Evolutionary conservation across 2,113 vertebrate genomes (phyloP), one percentile per base, ranked within the genome.

Genomic region (Laterallus jamaicensis): DNA sequence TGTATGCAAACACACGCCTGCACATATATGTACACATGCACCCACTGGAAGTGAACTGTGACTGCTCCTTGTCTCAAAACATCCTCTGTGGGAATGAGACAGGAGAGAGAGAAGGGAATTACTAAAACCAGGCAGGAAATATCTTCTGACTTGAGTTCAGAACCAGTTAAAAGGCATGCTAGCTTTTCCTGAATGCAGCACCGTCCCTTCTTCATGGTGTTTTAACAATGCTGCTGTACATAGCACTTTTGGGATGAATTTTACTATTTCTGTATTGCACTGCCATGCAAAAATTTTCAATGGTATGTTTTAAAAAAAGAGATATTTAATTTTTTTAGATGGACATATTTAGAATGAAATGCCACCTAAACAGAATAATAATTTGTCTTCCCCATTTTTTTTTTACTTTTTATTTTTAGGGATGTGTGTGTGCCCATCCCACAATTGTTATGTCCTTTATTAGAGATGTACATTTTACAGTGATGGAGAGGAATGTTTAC

Each of bases 191-290:
- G 90, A n/a, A 55, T 86, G 32, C 37, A 69, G 92, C 94, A 79
- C 70, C 12, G 3, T 78, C 90, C 86, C 86, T 93, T 68, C 92
- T 29, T 15, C 13, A 13, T 28, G 64, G 77, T 92, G 37, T 78
- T 96, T 94, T 67, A 91, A 86, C 92, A 71, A 94, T 95, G 97
- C 97, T 97, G 97, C 96, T 97, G 97, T 92, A 86, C 97, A 96
- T 95, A 98, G 98, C 98, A 98, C 94, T 97, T 98, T 97, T 96
- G 58, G 95, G 92, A 95, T 95, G 87, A 93, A 84, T 97, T 90
- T 95, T 92, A 92, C 91, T 96, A 96, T 97, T 97, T 98, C 97
- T 97, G 98, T 97, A 98, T 98, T 98, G 97, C 98, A 98, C 98
- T 98, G 97, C 97, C 94, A 97, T 97, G 97, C 95, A 95, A 97